Conservation (phyloP, 1,140 invertebrate species). For the Heliconius congener region DNA sequence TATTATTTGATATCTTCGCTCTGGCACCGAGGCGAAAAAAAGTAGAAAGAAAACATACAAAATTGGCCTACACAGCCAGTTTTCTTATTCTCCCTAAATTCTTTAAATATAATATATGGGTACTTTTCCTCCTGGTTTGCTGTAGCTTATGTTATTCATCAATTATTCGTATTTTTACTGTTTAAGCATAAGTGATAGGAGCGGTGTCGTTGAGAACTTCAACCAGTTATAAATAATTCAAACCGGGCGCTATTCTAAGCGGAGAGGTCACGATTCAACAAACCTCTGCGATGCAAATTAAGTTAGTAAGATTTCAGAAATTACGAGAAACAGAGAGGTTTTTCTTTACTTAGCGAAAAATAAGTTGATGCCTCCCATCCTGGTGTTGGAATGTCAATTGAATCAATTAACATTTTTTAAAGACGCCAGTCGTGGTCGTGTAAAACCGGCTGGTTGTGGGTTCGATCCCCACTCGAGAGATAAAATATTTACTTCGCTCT, state of each 20-base stretch:
- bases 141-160: not conserved
- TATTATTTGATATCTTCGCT: no score
- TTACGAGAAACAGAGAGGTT: not conserved
- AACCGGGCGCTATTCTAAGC: not conserved
- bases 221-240: not conserved
- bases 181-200: not conserved
- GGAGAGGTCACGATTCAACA: not conserved
- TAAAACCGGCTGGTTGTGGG: no score
- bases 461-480: no score
- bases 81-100: no score
- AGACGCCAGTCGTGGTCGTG: no score
- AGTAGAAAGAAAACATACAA: no score
- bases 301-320: not conserved
- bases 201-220: not conserved
- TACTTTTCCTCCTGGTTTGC: no score
- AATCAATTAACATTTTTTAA: not conserved
- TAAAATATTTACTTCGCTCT: no score
- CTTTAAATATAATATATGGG: not conserved
- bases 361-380: not conserved
- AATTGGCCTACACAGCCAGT: no score
- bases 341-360: not conserved
- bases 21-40: no score
- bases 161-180: not conserved
- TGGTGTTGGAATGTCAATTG: constrained; percentile 5
- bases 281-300: constrained; percentile 9